These are phyloP conservation scores for Drosophila silvestris DNA, from an alignment of 2,888 invertebrate genomes.

Conservation along the genomic window DNA sequence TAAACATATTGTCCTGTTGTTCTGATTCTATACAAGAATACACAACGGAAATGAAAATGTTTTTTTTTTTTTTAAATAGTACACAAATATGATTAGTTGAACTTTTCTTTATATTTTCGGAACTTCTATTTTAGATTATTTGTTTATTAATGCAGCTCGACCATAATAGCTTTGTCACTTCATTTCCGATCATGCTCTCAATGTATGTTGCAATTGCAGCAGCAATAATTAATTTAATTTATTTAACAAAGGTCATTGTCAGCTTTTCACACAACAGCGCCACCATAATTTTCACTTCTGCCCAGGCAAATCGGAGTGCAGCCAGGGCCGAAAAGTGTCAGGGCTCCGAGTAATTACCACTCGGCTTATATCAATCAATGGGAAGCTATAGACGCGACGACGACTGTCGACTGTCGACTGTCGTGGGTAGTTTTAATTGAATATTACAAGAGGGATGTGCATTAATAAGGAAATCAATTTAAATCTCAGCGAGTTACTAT, in stretches of 20 bases:
- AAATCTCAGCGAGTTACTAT: conserved; percentile 73
- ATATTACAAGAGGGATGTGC: conserved; percentile 80
- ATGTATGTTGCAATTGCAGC: conserved; percentile 35
- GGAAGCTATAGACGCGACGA: conserved; percentile 32
- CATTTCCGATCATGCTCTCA: conserved; percentile 23
- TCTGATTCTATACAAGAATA: background rate
- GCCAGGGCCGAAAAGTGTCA: conserved; percentile 46
- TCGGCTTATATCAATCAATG: conserved; percentile 71
- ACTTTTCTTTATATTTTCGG: background rate
- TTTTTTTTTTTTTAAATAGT: background rate
- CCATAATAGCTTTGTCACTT: conserved; percentile 17
- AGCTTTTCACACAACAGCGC: conserved; percentile 56
- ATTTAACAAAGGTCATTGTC: conserved; percentile 73
- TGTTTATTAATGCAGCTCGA: background rate
- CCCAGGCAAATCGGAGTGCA: conserved; percentile 47
- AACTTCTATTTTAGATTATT: background rate
- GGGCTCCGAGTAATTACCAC: conserved; percentile 73
- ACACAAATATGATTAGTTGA: background rate
- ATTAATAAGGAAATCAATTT: conserved; percentile 84
- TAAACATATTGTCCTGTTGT: background rate
- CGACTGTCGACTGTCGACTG: conserved; percentile 13
- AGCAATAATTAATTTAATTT: conserved; percentile 61
- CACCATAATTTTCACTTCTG: conserved; percentile 63
- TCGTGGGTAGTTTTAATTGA: conserved; percentile 76
- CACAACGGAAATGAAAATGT: background rate